Percentiles rank a stretch among this genome's conserved stretches.
Evolutionary conservation across 1,140 invertebrate species (phyloP).

Genomic region (Drosophila murphyi): DNA sequence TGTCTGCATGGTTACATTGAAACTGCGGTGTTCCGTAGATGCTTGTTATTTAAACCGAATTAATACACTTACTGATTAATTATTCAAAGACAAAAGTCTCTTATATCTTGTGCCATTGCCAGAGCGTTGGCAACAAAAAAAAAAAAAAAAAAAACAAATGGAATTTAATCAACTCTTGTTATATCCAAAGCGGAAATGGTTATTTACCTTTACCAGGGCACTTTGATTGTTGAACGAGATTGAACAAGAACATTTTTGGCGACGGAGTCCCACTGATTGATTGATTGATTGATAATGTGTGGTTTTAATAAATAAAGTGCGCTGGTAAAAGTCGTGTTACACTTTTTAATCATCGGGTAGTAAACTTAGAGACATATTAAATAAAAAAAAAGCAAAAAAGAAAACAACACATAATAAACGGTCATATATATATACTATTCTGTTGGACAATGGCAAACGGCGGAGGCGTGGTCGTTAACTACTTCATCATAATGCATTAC

Average conservation of each 20-base stretch:
- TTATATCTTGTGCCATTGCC: background rate
- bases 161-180: background rate
- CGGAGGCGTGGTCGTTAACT: slow-evolving; percentile 48
- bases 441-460: slow-evolving; percentile 28
- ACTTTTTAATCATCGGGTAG: slow-evolving; percentile 84
- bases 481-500: slow-evolving; percentile 87
- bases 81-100: background rate
- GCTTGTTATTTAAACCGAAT: background rate
- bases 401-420: background rate
- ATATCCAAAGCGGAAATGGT: background rate
- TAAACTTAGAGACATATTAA: slow-evolving; percentile 68
- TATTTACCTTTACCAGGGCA: slow-evolving; percentile 7
- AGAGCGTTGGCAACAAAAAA: background rate
- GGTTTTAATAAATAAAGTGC: background rate
- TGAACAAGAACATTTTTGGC: background rate
- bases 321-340: slow-evolving; percentile 1
- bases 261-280: background rate
- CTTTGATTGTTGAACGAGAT: background rate
- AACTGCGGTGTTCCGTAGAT: slow-evolving; percentile 2
- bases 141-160: too few species aligned
- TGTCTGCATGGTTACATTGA: slow-evolving; percentile 10
- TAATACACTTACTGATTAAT: background rate
- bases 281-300: background rate
- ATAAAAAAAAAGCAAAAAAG: too few species aligned
- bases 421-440: background rate